These are phyloP conservation scores for Dicranocentrus wangi DNA, from an alignment of 2,888 invertebrate species.

Conservation along the genomic window DNA sequence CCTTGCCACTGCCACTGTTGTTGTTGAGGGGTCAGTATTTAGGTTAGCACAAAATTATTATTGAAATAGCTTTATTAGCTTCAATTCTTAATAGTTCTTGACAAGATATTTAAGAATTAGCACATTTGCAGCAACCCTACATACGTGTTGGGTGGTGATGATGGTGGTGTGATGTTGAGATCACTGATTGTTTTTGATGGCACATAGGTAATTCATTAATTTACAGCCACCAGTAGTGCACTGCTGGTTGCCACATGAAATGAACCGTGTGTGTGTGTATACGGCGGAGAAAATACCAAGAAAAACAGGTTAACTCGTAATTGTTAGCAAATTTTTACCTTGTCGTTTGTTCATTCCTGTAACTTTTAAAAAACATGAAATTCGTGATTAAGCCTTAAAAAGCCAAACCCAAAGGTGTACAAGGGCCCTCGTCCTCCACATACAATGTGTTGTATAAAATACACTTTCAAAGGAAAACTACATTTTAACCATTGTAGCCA, in stretches of 20 bases:
- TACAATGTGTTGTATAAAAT: not conserved
- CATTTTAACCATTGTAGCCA: not conserved
- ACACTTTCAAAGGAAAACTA: not conserved
- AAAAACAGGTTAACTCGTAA: not conserved
- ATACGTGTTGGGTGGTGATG: no score
- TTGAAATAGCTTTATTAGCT: no score
- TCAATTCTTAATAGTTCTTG: no score
- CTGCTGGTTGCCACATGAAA: no score
- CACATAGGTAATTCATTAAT: not conserved
- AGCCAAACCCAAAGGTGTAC: constrained; percentile 9
- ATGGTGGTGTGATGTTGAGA: no score
- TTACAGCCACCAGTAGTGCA: no score
- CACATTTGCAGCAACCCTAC: no score
- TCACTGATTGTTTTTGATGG: constrained; percentile 10
- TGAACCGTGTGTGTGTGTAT: no score
- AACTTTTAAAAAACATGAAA: constrained; percentile 39
- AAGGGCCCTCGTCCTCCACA: not conserved
- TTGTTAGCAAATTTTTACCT: not conserved
- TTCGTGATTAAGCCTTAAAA: constrained; percentile 44
- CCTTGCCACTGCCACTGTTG: no score
- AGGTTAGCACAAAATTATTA: no score
- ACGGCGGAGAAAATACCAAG: not conserved
- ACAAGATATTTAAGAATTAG: no score
- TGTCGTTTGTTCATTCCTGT: constrained; percentile 13
- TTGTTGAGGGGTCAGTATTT: no score